Percentiles rank a stretch among this genome's conserved stretches.
These are phyloP conservation scores for Pandemis corylana DNA, from an alignment of 2,888 invertebrate genomes.

Conservation along the genomic window DNA sequence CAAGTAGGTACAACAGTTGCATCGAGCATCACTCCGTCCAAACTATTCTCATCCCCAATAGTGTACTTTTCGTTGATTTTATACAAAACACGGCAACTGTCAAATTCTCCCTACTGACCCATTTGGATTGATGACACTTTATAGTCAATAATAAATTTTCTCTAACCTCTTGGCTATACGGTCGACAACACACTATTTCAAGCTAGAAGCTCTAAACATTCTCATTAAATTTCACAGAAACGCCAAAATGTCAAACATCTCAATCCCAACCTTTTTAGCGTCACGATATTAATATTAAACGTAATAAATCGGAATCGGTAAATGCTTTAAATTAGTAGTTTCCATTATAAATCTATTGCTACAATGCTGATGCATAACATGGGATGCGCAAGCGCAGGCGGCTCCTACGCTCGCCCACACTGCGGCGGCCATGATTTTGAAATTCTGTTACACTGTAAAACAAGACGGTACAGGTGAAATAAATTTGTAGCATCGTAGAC, in stretches of 20 bases:
- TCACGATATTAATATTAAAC: constrained; percentile 41
- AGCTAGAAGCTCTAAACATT: constrained; percentile 4
- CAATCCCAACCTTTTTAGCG: constrained; percentile 26
- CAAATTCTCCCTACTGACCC: too few species aligned
- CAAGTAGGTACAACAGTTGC: too few species aligned
- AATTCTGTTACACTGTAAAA: neutral
- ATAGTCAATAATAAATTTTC: too few species aligned
- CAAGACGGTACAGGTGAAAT: neutral
- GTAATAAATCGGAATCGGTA: constrained; percentile 30
- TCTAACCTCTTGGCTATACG: too few species aligned
- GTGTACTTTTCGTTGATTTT: too few species aligned
- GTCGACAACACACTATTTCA: neutral
- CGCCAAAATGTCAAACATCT: constrained; percentile 33
- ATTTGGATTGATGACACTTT: too few species aligned
- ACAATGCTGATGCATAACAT: constrained; percentile 31
- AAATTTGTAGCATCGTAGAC: too few species aligned
- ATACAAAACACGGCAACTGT: too few species aligned
- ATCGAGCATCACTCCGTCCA: too few species aligned
- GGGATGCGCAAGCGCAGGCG: constrained; percentile 13
- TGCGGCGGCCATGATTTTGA: constrained; percentile 52
- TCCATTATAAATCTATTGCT: constrained; percentile 34
- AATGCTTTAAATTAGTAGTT: constrained; percentile 29
- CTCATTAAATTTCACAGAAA: neutral
- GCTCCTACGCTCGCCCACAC: constrained; percentile 14
- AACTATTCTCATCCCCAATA: too few species aligned